Base-by-base conservation (phyloP, 2,888 invertebrate species). In the Tinea semifulvella region DNA sequence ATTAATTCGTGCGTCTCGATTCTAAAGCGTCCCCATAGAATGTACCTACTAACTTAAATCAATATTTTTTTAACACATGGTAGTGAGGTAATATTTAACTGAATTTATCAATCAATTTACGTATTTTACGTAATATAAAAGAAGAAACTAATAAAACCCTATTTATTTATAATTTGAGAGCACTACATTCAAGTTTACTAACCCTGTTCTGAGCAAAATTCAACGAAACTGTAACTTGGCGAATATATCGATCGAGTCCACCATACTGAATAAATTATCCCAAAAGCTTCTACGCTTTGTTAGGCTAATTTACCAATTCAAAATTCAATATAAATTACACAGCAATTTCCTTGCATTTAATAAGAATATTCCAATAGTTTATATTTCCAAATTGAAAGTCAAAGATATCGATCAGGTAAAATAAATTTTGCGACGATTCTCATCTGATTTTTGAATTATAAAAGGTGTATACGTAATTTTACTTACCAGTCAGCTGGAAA, bases 251-350 rank as follows among this genome's bases (percentile, higher is more conserved):
- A 31, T 31, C 31, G 13, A 13, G 13, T 31, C 31, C 31, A 31
- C 31, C 31, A 31, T 31, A 31, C 31, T 31, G 31, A 31, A 31
- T 31, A 31, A 31, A 31, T 31, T 31, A 31, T 31, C 11, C 14
- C 31, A 31, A 31, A 31, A 31, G 31, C 31, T 11, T 31, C 31
- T 14, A 13, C 31, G 14, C 31, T 11, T 14, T 11, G 31, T 31
- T 6, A 31, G n/a, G 2, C 11, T 3, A 14, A 5, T 2, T 31
- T 31, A 2, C 13, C 11, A 13, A 4, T 13, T 31, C 6, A 2
- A 13, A 31, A 31, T n/a, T 31, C 6, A 31, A 11, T 31, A 13
- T 11, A 13, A 31, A 31, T 31, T 31, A n/a, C 3, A 31, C 13
- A 8, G 11, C 10, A 2, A 31, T 31, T 31, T 14, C 11, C n/a